Percentiles rank a stretch among this genome's conserved stretches.
phyloP scores from a whole-genome alignment of 2,888 invertebrate species.

The Scotopteryx bipunctaria region DNA sequence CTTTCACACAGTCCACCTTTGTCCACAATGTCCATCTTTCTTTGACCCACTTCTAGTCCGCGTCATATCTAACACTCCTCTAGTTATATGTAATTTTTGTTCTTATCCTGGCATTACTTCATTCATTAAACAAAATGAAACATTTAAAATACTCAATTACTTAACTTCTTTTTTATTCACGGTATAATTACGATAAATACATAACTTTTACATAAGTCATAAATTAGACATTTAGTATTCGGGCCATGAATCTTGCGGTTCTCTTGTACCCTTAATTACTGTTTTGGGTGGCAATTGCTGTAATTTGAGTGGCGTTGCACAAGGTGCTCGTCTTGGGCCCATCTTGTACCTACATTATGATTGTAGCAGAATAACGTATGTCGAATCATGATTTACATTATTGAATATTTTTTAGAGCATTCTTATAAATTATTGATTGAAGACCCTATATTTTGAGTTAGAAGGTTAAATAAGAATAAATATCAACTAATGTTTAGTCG shows the following conservation, averaged over 20 bases:
- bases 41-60: too few relatives aligned
- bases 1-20: too few relatives aligned
- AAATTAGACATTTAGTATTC: slow-evolving; percentile 20
- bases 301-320: slow-evolving; percentile 33
- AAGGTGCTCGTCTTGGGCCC: slow-evolving; percentile 23
- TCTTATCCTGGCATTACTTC: too few relatives aligned
- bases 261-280: slow-evolving; percentile 35
- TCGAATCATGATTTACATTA: slow-evolving; percentile 11
- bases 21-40: too few relatives aligned
- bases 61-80: too few relatives aligned
- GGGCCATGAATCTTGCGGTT: slow-evolving; percentile 24
- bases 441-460: too few relatives aligned
- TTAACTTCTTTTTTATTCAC: not conserved
- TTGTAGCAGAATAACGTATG: slow-evolving; percentile 20
- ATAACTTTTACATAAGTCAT: slow-evolving; percentile 15
- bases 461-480: too few relatives aligned
- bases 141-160: too few relatives aligned
- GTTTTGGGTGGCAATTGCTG: slow-evolving; percentile 31
- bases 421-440: too few relatives aligned
- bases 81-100: too few relatives aligned
- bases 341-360: slow-evolving; percentile 20
- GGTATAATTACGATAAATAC: slow-evolving; percentile 1
- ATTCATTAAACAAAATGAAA: too few relatives aligned
- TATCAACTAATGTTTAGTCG: too few relatives aligned
- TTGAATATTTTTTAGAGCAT: not conserved